phyloP scores from a whole-genome alignment of 2,113 vertebrate genomes.

The Ondatra zibethicus region DNA sequence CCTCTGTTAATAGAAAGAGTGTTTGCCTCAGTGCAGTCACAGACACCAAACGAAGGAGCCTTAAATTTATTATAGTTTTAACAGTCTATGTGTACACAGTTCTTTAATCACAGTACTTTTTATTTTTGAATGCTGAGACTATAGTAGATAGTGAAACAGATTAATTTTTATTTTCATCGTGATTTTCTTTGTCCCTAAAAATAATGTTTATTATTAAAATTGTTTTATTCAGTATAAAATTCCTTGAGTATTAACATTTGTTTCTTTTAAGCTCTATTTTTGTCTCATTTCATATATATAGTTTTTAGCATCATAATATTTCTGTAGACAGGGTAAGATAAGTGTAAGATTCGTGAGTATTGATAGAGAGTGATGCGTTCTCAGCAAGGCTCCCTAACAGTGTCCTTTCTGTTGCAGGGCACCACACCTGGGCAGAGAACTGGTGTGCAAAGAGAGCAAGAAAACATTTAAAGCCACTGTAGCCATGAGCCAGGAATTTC shows the following conservation, averaged over 20 bases:
- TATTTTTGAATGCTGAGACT: slow-evolving; percentile 7
- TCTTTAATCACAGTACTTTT: background rate
- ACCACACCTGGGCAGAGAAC: slow-evolving; percentile 97
- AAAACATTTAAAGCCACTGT: slow-evolving; percentile 99
- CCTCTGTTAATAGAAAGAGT: background rate
- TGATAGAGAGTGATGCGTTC: background rate
- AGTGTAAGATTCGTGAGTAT: background rate
- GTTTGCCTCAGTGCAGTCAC: background rate
- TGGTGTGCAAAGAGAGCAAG: slow-evolving; percentile 99
- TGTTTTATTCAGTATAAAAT: background rate
- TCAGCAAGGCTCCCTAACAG: background rate
- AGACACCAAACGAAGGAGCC: background rate
- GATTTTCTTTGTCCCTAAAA: slow-evolving; percentile 51
- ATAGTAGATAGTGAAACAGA: background rate
- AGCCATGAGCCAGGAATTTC: slow-evolving; percentile 99
- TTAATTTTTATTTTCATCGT: background rate
- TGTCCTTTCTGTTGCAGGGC: slow-evolving; percentile 86
- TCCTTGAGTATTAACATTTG: background rate
- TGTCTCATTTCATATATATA: background rate
- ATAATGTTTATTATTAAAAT: slow-evolving; percentile 52
- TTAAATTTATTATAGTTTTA: background rate
- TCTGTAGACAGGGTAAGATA: slow-evolving; percentile 28
- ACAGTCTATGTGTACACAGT: background rate
- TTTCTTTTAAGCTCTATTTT: slow-evolving; percentile 27
- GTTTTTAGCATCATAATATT: slow-evolving; percentile 32